Conservation (phyloP, 2,888 invertebrate species). For the Phoenoteleia sp. region DNA sequence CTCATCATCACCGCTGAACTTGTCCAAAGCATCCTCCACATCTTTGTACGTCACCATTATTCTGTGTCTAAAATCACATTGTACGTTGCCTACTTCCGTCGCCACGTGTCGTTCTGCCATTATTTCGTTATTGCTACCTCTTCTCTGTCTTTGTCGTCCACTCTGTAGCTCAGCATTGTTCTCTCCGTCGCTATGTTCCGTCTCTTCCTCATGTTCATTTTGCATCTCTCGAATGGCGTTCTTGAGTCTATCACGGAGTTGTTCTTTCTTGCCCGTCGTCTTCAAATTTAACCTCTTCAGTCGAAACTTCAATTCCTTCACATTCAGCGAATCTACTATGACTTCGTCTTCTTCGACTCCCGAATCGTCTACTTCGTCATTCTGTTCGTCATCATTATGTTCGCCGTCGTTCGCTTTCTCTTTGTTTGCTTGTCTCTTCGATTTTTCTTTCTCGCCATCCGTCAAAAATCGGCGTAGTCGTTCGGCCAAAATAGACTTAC, state of each 20-base stretch:
- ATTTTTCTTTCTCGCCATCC: slow-evolving; percentile 1
- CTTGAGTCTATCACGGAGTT: no score
- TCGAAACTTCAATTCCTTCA: background rate
- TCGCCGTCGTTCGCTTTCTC: background rate
- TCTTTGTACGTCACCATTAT: slow-evolving; percentile 47
- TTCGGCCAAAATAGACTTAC: background rate
- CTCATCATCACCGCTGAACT: slow-evolving; percentile 58
- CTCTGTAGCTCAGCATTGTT: background rate
- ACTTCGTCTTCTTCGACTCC: background rate
- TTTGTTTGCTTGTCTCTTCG: background rate
- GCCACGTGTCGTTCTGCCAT: background rate
- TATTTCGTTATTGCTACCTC: background rate
- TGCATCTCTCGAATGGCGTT: no score
- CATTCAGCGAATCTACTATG: background rate
- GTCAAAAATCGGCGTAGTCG: slow-evolving; percentile 9
- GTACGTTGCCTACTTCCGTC: background rate
- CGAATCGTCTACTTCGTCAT: background rate
- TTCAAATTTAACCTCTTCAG: background rate
- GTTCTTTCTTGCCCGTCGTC: no score
- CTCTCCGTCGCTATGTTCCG: background rate
- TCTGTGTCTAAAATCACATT: background rate
- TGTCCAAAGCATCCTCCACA: slow-evolving; percentile 48
- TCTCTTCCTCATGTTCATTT: background rate
- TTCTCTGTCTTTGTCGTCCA: background rate
- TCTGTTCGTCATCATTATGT: background rate